Conservation (phyloP, 2,113 vertebrate genomes). For the Silurus meridionalis region DNA sequence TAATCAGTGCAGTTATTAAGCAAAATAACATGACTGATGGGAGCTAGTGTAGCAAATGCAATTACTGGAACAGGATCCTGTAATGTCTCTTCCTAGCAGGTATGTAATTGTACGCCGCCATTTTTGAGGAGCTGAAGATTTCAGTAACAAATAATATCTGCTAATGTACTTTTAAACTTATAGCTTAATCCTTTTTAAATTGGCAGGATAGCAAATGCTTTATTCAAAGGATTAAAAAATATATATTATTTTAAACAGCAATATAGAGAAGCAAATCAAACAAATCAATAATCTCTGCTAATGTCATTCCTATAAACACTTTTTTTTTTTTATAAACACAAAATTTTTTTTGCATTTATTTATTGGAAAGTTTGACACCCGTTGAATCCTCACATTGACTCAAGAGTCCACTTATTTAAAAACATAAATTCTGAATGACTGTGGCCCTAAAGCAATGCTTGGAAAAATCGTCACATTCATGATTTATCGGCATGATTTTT, state of each 20-base stretch:
- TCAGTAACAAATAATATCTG: not conserved
- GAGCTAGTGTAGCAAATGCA: not conserved
- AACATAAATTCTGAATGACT: not conserved
- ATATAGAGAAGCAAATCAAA: not conserved
- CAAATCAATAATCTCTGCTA: too few relatives aligned
- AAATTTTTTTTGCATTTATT: not conserved
- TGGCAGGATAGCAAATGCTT: not conserved
- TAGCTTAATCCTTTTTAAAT: not conserved
- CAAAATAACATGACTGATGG: slow-evolving; percentile 13
- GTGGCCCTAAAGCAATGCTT: not conserved
- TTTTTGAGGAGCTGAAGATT: not conserved
- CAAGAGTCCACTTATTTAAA: not conserved
- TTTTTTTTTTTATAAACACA: not conserved
- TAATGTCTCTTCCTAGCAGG: not conserved
- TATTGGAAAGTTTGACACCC: not conserved
- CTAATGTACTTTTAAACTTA: not conserved
- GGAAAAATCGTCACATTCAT: not conserved
- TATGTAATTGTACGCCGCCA: not conserved
- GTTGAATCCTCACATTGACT: not conserved
- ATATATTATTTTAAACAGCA: too few relatives aligned
- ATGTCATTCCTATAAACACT: too few relatives aligned
- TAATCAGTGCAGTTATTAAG: slow-evolving; percentile 40
- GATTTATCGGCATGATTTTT: not conserved
- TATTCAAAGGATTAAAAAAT: too few relatives aligned
- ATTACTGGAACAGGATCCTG: slow-evolving; percentile 19